Evolutionary conservation across 2,888 invertebrate genomes (phyloP).

Genomic region (Tenthredo amoena): DNA sequence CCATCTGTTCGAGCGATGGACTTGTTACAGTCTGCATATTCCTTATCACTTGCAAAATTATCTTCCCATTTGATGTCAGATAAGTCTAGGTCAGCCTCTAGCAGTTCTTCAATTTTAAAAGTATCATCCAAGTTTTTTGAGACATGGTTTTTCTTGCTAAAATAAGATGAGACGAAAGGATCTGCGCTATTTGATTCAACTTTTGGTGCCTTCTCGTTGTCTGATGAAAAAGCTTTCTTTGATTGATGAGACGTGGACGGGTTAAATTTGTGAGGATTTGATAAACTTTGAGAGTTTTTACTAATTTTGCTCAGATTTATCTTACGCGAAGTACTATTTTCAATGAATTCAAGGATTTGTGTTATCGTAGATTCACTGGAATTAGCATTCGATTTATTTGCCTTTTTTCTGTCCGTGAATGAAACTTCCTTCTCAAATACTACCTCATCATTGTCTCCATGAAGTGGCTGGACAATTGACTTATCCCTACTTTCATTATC

Average conservation of each 20-base stretch:
- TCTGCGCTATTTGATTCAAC: neutral
- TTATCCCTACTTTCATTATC: neutral
- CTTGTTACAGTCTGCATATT: neutral
- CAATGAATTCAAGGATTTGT: conserved; percentile 35
- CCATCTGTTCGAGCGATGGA: neutral
- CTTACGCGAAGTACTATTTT: neutral
- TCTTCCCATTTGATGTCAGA: conserved; percentile 51
- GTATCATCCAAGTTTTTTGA: neutral
- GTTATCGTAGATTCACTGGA: conserved; percentile 7
- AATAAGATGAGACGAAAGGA: neutral
- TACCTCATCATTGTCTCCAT: neutral
- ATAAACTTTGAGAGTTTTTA: neutral
- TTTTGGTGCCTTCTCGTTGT: neutral
- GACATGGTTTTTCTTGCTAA: neutral
- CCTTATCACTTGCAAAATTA: conserved; percentile 3
- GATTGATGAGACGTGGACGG: neutral
- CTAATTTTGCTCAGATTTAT: conserved; percentile 22
- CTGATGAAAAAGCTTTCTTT: neutral
- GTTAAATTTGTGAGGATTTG: neutral
- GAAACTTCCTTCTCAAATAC: conserved; percentile 25
- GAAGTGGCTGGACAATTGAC: neutral
- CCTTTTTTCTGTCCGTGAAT: neutral
- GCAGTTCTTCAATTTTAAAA: neutral
- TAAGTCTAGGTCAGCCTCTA: conserved; percentile 6
- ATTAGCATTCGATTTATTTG: conserved; percentile 18